Evolutionary conservation across 2,888 invertebrate species (phyloP), one percentile per base, ranked within the genome.

Genomic region (Clostera curtula): DNA sequence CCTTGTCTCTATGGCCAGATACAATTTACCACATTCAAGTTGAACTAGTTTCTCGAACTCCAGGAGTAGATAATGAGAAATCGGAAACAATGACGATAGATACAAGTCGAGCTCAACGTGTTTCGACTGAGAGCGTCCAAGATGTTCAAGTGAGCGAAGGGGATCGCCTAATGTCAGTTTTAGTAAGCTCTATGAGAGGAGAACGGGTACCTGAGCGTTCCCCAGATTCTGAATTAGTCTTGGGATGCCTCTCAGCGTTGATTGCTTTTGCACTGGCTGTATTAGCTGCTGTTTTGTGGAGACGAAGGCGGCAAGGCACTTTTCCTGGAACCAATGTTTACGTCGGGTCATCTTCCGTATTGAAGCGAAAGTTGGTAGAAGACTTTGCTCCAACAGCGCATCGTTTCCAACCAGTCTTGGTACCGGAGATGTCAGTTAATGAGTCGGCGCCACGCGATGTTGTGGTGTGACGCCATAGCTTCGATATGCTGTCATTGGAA

Each of bases 21-120:
- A 92, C 92, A 21, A 74, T 91, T 43, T 93, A 92, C 70, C 90
- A 91, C 70, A 91, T 93, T 57, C 92, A 93, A 87, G 93, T 92
- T 11, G 88, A 88, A 61, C 66, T 88, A 11, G 88, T 88, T 8
- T 87, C 88, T 34, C 76, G 86, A 24, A 85, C 86, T 29, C 87
- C 87, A 12, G 88, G 88, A 20, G 83, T 87, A 20, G 87, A 87
- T 37, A 88, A 88, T 51, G 84, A 88, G 36, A 85, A 86, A 59
- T 88, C 88, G 3, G 87, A 88, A 59, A 88, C 87, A 55, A 87
- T 88, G 87, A 88, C 88, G 33, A 77, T 88, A 43, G 88, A 88
- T 43, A 88, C 88, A 1, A 87, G 87, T 34, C 76, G 87, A 28
- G 88, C 88, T 27, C 87, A 87, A 57, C 86, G 86, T 31, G 88